phyloP scores from a whole-genome alignment of 2,888 invertebrate genomes.

The Ophion ventricosus region DNA sequence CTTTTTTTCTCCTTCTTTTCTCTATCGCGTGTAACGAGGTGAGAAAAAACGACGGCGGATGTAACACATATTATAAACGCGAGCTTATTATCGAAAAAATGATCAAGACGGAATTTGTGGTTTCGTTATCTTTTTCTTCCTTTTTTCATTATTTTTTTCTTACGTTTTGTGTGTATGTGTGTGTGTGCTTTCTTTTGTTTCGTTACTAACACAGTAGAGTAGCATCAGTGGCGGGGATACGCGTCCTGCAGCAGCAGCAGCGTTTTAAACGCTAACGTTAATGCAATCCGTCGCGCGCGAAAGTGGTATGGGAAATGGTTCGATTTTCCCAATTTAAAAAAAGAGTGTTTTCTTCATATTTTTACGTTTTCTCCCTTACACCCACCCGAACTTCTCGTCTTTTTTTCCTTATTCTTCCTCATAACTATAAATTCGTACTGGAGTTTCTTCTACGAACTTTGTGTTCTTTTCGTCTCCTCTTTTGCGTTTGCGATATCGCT shows the following conservation, averaged over 20 bases:
- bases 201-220: slow-evolving; percentile 52
- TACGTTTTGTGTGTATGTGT: slow-evolving; percentile 20
- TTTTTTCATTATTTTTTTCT: slow-evolving; percentile 17
- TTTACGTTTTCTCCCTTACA: slow-evolving; percentile 28
- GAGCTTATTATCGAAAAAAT: slow-evolving; percentile 62
- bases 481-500: slow-evolving; percentile 38
- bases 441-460: slow-evolving; percentile 27
- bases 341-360: slow-evolving; percentile 51
- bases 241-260: slow-evolving; percentile 28
- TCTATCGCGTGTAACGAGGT: slow-evolving; percentile 60
- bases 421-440: slow-evolving; percentile 35
- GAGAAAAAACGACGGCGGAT: slow-evolving; percentile 68
- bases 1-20: slow-evolving; percentile 24
- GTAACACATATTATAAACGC: slow-evolving; percentile 57
- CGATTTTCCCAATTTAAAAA: slow-evolving; percentile 17
- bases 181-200: slow-evolving; percentile 34
- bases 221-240: slow-evolving; percentile 32
- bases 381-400: slow-evolving; percentile 23
- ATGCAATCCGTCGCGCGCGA: slow-evolving; percentile 56
- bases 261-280: slow-evolving; percentile 14
- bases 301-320: slow-evolving; percentile 69
- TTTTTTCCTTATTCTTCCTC: slow-evolving; percentile 22
- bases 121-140: slow-evolving; percentile 37
- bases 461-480: slow-evolving; percentile 23
- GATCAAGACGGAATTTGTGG: slow-evolving; percentile 66